Conservation (phyloP, 2,888 invertebrate genomes). For the Drosophila paramelanica region DNA sequence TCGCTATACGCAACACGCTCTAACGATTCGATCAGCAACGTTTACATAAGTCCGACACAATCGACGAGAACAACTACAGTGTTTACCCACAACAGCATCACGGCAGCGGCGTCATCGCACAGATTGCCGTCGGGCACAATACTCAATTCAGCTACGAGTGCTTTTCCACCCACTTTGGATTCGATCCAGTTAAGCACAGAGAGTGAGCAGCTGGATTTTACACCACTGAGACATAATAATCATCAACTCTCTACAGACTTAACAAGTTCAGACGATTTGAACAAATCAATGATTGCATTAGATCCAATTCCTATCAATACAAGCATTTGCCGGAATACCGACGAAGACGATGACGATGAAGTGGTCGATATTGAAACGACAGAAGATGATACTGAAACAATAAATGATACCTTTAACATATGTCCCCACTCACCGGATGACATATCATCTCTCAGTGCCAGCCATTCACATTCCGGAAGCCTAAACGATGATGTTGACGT, state of each 20-base stretch:
- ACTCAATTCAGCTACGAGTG: conserved; percentile 23
- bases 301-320: conserved; percentile 11
- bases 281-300: background rate
- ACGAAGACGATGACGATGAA: conserved; percentile 86
- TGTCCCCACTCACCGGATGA: conserved; percentile 13
- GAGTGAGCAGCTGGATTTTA: conserved; percentile 15
- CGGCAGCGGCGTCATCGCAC: conserved; percentile 37
- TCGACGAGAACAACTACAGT: conserved; percentile 59
- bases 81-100: conserved; percentile 56
- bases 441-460: conserved; percentile 28
- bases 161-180: conserved; percentile 41
- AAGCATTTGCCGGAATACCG: conserved; percentile 6
- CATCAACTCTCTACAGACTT: conserved; percentile 3
- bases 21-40: conserved; percentile 48
- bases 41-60: conserved; percentile 42
- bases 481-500: conserved; percentile 63
- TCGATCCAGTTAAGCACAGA: conserved; percentile 28
- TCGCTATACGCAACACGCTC: conserved; percentile 61
- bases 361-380: conserved; percentile 95
- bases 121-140: conserved; percentile 21
- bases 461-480: conserved; percentile 43
- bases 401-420: conserved; percentile 20
- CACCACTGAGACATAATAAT: background rate
- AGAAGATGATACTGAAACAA: conserved; percentile 87
- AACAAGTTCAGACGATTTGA: conserved; percentile 1